Conservation (phyloP, 2,113 vertebrate species). For the Elachura formosa region DNA sequence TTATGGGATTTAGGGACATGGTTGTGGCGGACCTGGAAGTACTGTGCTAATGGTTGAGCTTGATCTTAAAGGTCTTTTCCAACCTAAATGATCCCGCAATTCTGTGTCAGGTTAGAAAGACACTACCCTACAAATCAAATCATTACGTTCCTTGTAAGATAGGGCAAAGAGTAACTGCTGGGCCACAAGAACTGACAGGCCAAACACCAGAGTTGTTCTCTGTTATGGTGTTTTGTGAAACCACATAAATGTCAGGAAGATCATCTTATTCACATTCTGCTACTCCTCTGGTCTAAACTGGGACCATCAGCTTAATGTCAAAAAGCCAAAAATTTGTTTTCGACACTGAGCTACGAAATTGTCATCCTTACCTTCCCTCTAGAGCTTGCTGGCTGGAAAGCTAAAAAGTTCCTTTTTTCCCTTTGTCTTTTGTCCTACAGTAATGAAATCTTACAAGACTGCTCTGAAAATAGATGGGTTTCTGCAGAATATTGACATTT, state of each 20-base stretch:
- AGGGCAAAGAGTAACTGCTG: background rate
- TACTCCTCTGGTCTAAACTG: background rate
- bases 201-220: background rate
- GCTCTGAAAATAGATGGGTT: background rate
- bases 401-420: background rate
- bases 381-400: background rate
- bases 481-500: slow-evolving; percentile 21
- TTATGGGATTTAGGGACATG: background rate
- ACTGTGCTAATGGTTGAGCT: background rate
- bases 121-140: background rate
- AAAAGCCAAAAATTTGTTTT: background rate
- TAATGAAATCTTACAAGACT: background rate
- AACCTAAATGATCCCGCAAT: background rate
- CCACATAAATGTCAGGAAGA: background rate
- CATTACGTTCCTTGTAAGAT: background rate
- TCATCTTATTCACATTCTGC: background rate
- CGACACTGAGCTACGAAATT: background rate
- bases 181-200: background rate
- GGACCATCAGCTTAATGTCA: background rate
- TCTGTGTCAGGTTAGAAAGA: background rate
- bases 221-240: background rate
- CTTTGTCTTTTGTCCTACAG: background rate
- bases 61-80: background rate
- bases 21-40: background rate
- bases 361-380: background rate